phyloP scores from a whole-genome alignment of 2,888 invertebrate genomes.

The Heliconius cydno region DNA sequence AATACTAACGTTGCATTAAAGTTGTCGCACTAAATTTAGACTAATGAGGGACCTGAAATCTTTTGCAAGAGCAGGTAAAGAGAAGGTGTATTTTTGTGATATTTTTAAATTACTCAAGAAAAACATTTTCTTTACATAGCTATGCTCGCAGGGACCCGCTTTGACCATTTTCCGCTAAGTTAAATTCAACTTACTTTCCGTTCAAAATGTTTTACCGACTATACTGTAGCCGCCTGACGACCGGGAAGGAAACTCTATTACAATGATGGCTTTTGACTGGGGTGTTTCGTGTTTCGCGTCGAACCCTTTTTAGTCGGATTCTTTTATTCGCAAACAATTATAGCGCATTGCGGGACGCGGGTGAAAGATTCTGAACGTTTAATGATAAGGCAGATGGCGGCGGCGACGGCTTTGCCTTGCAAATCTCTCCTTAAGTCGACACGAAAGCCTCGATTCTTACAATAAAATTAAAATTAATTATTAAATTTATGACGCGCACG shows the following conservation, averaged over 20 bases:
- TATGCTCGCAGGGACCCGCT: slow-evolving; percentile 59
- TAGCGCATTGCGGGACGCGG: slow-evolving; percentile 64
- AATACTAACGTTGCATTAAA: slow-evolving; percentile 65
- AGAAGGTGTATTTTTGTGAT: slow-evolving; percentile 57
- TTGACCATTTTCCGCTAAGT: slow-evolving; percentile 71
- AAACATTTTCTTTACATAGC: slow-evolving; percentile 71
- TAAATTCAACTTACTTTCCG: slow-evolving; percentile 81
- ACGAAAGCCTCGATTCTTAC: slow-evolving; percentile 70
- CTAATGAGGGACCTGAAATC: slow-evolving; percentile 62
- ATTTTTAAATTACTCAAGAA: slow-evolving; percentile 64
- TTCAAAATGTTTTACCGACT: slow-evolving; percentile 77
- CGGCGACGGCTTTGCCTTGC: slow-evolving; percentile 71
- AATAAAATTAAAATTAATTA: slow-evolving; percentile 75
- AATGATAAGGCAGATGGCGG: slow-evolving; percentile 73
- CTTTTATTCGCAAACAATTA: slow-evolving; percentile 75
- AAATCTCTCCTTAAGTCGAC: slow-evolving; percentile 77
- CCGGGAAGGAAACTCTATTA: slow-evolving; percentile 73
- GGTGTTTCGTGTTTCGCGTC: slow-evolving; percentile 57
- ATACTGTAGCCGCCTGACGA: slow-evolving; percentile 61
- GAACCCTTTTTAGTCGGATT: slow-evolving; percentile 63
- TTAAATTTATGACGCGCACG: slow-evolving; percentile 69
- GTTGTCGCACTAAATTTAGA: slow-evolving; percentile 67
- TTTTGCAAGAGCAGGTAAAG: slow-evolving; percentile 65
- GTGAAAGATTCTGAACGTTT: slow-evolving; percentile 69
- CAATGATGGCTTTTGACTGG: slow-evolving; percentile 74